Evolutionary conservation across 1,140 invertebrate species (phyloP), one percentile per base, ranked within the genome.

Genomic region (Trichogramma pretiosum): DNA sequence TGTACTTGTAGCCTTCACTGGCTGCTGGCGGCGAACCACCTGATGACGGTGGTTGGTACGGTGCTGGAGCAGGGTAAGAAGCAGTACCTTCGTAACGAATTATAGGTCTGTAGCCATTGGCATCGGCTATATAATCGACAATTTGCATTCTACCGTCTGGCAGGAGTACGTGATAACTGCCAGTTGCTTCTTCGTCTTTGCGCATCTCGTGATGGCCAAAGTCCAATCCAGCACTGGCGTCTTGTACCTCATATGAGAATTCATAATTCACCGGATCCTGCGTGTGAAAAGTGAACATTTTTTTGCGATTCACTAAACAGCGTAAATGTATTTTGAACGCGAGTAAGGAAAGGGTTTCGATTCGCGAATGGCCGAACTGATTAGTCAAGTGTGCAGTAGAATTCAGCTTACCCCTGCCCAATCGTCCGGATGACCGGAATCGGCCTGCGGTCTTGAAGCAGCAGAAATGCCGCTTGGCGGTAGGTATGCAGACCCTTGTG

Each of bases 71-170:
- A 5, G 67, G 67, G 43, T 64, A 67, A 3, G 60, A 60, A 0
- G 76, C 75, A 8, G 74, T 77, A n/a, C 78, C 80, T 59, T 82
- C 81, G 65, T 83, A 83, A 54, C 79, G 75, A 43, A 83, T 76
- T 62, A 78, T 77, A 17, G 81, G 81, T 44, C 76, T 74, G 64
- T 81, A 84, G 21, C 82, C 81, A 48, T 72, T 74, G 8, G 72
- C 73, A n/a, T 80, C 79, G 3, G 80, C 79, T 33, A 77, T 67
- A 46, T 82, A 82, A 52, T 81, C 78, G 4, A 83, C 80, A 22
- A 78, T 74, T 61, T 82, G 79, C 23, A 71, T 79, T 23, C 80
- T 70, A 0, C 81, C 81, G 32, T 83, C 81, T 0, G 81, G 80
- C 19, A 84, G 65, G 5, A 81, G 63, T 13, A 82, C 80, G 56